These are phyloP conservation scores for Pristionchus arcanus DNA, from an alignment of 2,888 invertebrate species.

Conservation along the genomic window DNA sequence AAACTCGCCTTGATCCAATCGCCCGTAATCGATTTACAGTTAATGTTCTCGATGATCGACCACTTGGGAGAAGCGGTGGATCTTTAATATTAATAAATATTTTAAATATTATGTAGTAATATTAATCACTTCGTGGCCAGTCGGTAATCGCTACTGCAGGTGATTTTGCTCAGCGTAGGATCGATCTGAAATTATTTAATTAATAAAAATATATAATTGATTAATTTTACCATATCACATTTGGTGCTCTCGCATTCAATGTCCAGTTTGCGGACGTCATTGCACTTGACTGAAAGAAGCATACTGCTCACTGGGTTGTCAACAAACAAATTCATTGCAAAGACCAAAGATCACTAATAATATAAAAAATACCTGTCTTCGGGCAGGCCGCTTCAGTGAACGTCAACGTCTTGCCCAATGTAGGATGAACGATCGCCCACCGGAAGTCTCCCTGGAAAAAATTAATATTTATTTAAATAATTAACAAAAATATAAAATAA, in stretches of 20 bases:
- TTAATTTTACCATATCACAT: not conserved
- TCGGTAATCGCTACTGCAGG: not conserved
- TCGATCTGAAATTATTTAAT: not conserved
- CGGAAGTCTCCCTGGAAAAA: not conserved
- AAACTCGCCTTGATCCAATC: too few relatives aligned
- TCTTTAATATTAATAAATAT: too few relatives aligned
- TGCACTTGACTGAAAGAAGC: not conserved
- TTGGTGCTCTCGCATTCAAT: not conserved
- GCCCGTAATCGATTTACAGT: too few relatives aligned
- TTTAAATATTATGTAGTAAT: too few relatives aligned
- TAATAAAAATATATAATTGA: not conserved
- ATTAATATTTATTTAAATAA: not conserved
- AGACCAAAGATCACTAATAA: too few relatives aligned
- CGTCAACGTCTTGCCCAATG: not conserved
- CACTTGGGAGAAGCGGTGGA: too few relatives aligned
- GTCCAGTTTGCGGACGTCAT: not conserved
- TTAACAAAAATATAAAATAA: not conserved
- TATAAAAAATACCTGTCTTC: not conserved
- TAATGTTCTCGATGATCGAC: too few relatives aligned
- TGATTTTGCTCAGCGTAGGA: not conserved
- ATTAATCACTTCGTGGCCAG: not conserved
- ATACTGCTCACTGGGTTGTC: not conserved
- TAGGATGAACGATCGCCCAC: not conserved
- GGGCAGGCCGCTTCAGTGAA: not conserved
- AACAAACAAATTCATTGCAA: not conserved